A percentile compares a stretch with the other conserved stretches of the same genome.
Evolutionary conservation across 2,888 invertebrate species (phyloP).

Genomic region (Tachina grossa): DNA sequence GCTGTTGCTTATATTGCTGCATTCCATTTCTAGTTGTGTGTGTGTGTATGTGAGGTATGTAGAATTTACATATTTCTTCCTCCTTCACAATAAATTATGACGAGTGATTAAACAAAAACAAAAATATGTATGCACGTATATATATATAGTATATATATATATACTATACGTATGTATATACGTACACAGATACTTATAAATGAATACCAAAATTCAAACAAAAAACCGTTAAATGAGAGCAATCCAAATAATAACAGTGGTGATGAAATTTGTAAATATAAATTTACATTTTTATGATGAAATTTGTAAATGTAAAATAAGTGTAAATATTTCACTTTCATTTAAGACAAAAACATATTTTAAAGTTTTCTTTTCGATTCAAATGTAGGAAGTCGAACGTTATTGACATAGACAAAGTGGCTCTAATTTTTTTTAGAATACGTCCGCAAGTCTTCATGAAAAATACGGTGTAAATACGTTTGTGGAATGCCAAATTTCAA

Average conservation of each 20-base stretch:
- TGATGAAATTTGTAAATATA: no score
- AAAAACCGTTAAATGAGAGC: background rate
- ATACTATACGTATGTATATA: background rate
- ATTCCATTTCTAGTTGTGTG: background rate
- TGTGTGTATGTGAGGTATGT: background rate
- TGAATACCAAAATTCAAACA: background rate
- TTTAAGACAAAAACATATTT: no score
- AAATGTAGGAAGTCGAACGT: no score
- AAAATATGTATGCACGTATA: background rate
- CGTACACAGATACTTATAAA: background rate
- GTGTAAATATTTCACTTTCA: no score
- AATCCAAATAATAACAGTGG: background rate
- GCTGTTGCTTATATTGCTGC: conserved; percentile 1
- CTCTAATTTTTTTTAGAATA: no score
- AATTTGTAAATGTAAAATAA: no score
- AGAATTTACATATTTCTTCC: background rate
- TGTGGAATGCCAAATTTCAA: no score
- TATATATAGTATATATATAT: background rate
- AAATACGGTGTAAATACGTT: no score
- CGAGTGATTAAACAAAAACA: conserved; percentile 69
- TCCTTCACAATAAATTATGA: conserved; percentile 68
- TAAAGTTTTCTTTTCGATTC: no score
- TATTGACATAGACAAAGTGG: no score
- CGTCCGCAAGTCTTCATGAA: no score
- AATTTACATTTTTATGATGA: no score